phyloP scores from a whole-genome alignment of 2,113 vertebrate genomes.

The Podarcis cretensis region DNA sequence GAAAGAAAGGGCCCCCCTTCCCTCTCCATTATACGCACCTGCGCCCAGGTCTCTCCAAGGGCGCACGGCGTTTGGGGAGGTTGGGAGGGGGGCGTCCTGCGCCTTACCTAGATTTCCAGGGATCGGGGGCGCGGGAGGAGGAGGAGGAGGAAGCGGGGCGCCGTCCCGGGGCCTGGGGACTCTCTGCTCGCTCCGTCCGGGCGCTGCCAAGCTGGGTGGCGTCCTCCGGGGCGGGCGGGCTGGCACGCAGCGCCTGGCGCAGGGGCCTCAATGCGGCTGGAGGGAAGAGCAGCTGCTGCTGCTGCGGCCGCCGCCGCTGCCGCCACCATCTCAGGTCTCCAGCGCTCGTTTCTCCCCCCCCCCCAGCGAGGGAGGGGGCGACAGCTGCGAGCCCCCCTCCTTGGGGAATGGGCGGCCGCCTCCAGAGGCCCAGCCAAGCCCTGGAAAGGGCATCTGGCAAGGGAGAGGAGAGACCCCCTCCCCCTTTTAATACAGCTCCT shows the following conservation, averaged over 20 bases:
- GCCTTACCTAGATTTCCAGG: not conserved
- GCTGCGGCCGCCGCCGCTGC: not conserved
- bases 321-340: not conserved
- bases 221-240: not conserved
- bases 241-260: conserved; percentile 15
- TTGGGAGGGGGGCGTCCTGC: no score
- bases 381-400: not conserved
- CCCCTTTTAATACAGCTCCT: not conserved
- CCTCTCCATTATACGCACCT: not conserved
- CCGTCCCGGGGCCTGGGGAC: no score
- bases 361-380: not conserved
- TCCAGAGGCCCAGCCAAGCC: not conserved
- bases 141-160: not conserved
- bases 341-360: not conserved
- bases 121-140: not conserved
- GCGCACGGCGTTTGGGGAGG: not conserved
- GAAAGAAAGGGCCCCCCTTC: not conserved
- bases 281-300: not conserved
- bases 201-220: not conserved
- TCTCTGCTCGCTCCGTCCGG: not conserved
- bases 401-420: not conserved
- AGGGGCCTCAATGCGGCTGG: not conserved
- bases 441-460: not conserved
- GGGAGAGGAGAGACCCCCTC: no score
- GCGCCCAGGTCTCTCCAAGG: not conserved